Evolutionary conservation across 2,888 invertebrate genomes (phyloP).

Genomic region (Anaspis maculata): DNA sequence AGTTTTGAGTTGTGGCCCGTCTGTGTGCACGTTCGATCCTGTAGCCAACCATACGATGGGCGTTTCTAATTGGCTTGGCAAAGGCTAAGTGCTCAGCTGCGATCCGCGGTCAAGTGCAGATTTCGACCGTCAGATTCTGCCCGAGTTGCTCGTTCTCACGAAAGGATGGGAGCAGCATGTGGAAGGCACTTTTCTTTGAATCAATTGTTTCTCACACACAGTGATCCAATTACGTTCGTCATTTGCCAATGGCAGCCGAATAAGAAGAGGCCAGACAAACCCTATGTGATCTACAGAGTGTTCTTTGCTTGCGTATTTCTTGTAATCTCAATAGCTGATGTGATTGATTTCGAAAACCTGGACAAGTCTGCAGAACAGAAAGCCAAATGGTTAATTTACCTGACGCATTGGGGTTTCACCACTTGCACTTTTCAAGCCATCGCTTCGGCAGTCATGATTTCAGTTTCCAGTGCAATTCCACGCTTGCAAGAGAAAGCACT

Average conservation of each 20-base stretch:
- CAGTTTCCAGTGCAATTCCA: conserved; percentile 17
- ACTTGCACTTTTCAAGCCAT: conserved; percentile 51
- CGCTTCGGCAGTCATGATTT: conserved; percentile 38
- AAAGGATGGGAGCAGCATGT: conserved; percentile 24
- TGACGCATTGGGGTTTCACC: conserved; percentile 65
- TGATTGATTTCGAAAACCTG: conserved; percentile 37
- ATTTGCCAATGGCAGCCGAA: conserved; percentile 49
- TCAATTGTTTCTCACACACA: conserved; percentile 27
- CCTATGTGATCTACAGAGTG: conserved; percentile 49
- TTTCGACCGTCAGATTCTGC: no score
- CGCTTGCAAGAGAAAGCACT: conserved; percentile 17
- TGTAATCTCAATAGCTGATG: conserved; percentile 31
- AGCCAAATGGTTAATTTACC: conserved; percentile 62
- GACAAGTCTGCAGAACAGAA: conserved; percentile 41
- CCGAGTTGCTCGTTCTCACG: no score
- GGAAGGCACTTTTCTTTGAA: conserved; percentile 29
- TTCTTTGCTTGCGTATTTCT: conserved; percentile 46
- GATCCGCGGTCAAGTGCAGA: no score
- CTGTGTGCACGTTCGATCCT: no score
- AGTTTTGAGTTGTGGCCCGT: no score
- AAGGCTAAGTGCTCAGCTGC: no score
- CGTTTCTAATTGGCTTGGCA: no score
- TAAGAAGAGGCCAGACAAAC: conserved; percentile 39
- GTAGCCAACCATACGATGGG: no score
- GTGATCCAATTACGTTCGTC: conserved; percentile 29